Evolutionary conservation across 2,797 vertebrate species (phyloP).

Genomic region (Sylvilagus floridanus): DNA sequence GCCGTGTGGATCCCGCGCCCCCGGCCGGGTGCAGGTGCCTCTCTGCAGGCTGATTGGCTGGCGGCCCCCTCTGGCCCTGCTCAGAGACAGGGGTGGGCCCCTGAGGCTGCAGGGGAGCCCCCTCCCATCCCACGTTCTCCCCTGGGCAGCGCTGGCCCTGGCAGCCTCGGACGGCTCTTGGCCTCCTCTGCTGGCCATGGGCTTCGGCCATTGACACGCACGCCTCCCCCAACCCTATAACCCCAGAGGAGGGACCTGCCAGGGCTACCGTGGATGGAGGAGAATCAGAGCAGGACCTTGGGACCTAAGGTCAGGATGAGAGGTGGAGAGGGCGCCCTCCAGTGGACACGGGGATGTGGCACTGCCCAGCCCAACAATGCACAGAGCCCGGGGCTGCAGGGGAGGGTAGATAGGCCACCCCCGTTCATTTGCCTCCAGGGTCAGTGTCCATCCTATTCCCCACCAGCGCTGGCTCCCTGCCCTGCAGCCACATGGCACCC

Average conservation of each 20-base stretch:
- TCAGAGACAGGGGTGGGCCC: background rate
- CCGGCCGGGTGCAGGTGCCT: background rate
- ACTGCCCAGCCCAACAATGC: background rate
- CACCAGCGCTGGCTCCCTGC: background rate
- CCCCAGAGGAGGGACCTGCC: background rate
- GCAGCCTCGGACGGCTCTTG: background rate
- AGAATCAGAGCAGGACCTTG: background rate
- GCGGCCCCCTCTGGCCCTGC: background rate
- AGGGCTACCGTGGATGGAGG: background rate
- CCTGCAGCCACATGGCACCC: background rate
- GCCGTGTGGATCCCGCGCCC: background rate
- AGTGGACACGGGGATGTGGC: background rate
- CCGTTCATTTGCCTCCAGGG: background rate
- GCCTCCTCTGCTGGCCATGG: background rate
- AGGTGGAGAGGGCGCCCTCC: fast-evolving
- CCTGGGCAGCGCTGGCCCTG: background rate
- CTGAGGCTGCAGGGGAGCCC: background rate
- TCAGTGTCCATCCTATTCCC: background rate
- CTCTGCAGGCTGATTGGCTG: background rate
- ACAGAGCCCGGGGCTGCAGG: background rate
- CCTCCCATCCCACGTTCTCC: background rate
- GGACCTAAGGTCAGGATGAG: background rate
- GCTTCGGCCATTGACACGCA: background rate
- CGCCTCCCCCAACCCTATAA: background rate
- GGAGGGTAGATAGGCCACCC: background rate